Percentiles rank a stretch among this genome's conserved stretches.
These are phyloP conservation scores for Eupeodes latifasciatus DNA, from an alignment of 2,888 invertebrate species.

Conservation along the genomic window DNA sequence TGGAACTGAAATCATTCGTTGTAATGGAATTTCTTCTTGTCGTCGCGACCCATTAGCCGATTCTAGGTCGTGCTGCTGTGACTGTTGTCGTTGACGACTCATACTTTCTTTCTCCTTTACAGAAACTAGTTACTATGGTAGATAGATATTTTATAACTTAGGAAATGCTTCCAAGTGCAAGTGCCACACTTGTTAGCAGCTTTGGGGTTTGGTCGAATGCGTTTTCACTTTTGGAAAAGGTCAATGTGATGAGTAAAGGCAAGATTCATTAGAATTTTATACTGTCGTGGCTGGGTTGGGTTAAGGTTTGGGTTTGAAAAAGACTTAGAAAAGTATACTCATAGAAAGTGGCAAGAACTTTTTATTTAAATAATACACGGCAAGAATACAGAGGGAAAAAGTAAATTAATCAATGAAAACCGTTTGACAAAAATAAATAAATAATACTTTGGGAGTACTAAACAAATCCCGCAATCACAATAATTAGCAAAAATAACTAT, in stretches of 20 bases:
- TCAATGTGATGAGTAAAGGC: slow-evolving; percentile 12
- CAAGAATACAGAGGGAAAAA: background rate
- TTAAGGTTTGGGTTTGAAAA: background rate
- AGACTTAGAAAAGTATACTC: background rate
- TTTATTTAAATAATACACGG: background rate
- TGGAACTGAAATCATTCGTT: slow-evolving; percentile 66
- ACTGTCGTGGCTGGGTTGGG: background rate
- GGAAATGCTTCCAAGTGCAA: slow-evolving; percentile 12
- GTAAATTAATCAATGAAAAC: background rate
- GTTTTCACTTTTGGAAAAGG: slow-evolving; percentile 7
- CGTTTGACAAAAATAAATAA: background rate
- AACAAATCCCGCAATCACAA: background rate
- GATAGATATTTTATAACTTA: background rate
- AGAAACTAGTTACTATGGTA: background rate
- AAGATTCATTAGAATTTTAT: slow-evolving; percentile 6
- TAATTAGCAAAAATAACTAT: slow-evolving; percentile 11
- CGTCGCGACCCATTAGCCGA: slow-evolving; percentile 57
- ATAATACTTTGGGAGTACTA: background rate
- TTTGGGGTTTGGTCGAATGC: background rate
- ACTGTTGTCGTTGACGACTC: slow-evolving; percentile 58
- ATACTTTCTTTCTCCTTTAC: slow-evolving; percentile 36
- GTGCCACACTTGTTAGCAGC: background rate
- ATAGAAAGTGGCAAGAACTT: background rate
- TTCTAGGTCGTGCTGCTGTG: slow-evolving; percentile 54
- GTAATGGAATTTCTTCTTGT: slow-evolving; percentile 73